A percentile compares a stretch with the other conserved stretches of the same genome.
Evolutionary conservation across 2,113 vertebrate genomes (phyloP).

Genomic region (Lanius ludovicianus): DNA sequence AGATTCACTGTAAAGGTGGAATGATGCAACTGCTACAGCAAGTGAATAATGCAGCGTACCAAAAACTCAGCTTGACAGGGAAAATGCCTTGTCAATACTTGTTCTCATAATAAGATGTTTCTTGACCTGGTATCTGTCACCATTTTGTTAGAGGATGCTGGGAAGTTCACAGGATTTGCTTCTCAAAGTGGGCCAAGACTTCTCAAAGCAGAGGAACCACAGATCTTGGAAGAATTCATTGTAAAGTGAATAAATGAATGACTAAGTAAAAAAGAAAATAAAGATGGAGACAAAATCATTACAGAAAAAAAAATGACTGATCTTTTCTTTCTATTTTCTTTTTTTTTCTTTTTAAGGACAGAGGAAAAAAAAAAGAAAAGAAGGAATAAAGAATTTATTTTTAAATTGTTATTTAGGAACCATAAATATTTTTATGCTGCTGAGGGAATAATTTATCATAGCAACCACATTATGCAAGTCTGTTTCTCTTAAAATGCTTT

Average conservation of each 20-base stretch:
- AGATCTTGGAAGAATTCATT: neutral
- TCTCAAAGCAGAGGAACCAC: neutral
- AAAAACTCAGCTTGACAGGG: neutral
- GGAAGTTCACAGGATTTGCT: neutral
- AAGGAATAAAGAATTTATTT: neutral
- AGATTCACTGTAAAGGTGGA: neutral
- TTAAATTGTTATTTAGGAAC: conserved; percentile 2
- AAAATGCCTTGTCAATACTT: neutral
- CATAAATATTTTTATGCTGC: conserved; percentile 33
- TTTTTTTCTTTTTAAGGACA: neutral
- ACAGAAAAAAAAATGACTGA: neutral
- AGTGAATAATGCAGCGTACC: neutral
- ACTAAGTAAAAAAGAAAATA: neutral
- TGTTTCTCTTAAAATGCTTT: neutral
- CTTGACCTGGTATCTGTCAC: neutral
- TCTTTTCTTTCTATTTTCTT: neutral
- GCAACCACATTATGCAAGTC: neutral
- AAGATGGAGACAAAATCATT: neutral
- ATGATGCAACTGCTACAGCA: neutral
- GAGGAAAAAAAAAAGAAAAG: neutral
- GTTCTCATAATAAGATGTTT: neutral
- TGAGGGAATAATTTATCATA: conserved; percentile 22
- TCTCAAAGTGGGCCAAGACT: neutral
- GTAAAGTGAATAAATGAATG: neutral
- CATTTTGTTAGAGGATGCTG: neutral